Base-by-base conservation (phyloP, 2,797 vertebrate genomes). In the Telmatherina bonti region DNA sequence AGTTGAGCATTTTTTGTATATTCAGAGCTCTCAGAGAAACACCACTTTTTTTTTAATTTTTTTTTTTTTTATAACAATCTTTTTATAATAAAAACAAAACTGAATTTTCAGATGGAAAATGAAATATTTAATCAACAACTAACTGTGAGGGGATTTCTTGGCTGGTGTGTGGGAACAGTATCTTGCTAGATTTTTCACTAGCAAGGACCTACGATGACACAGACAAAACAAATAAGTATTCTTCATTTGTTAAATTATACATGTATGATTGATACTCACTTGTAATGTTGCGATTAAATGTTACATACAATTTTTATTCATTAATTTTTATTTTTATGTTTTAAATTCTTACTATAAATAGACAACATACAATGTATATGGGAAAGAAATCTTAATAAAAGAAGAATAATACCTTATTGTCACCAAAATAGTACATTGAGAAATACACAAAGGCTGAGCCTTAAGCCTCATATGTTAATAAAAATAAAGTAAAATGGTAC, bases 21-120 rank as follows among this genome's bases (percentile, higher is more conserved):
- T 41, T 30, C 62, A 58, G 49, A 76, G 56, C 30, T 35, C 60
- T 12, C 5, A 22, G 35, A 70, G 33, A 72, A 59, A 58, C 54
- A 54, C n/a, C 7, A n/a, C 5, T n/a, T 12, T 26, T 12, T 24
- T 24, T 24, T 51, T 4, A 7, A 29, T 15, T 27, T 38, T 11
- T 36, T 3, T 7, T 27, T 27, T 7, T 16, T 1, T 7, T 15
- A 12, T 27, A 53, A 16, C n/a, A 2, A 7, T 43, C 7, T 16
- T 43, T 18, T 20, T 18, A 41, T 41, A 41, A 41, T 1, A 18
- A 36, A 2, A 36, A 41, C 13, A 41, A 41, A 16, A 41, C 13
- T 16, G 38, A 41, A 16, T 41, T 41, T 16, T 16, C 15, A 5
- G 5, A 16, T 18, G 16, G 38, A 41, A 41, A 41, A 41, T 18